Evolutionary conservation across 2,888 invertebrate species (phyloP), one percentile per base, ranked within the genome.

Genomic region (Hyppa rectilinea): DNA sequence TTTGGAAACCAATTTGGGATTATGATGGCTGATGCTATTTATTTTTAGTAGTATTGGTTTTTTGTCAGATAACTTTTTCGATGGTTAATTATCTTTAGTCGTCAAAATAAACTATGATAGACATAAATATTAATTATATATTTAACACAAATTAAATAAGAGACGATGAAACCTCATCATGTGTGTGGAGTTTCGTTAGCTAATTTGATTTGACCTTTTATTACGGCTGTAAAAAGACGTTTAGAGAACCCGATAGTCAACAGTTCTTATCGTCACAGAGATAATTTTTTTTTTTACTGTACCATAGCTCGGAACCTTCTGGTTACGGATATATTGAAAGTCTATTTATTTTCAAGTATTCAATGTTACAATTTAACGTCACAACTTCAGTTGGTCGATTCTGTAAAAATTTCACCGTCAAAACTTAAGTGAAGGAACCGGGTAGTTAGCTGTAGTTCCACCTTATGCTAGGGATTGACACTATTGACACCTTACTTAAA

Each of bases 1-100:
- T 92, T 92, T 90, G 90, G 88, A 89, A 91, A 91, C 89, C 92
- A 92, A 92, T 92, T 91, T 89, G 77, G 90, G 90, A 92, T 93
- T 92, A 92, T 87, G 88, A 89, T 86, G 87, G 85, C 78, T 83
- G 86, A 83, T 65, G 87, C 85, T 85, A 87, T 90, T 87, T 87
- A 89, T 89, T 89, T 87, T 82, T 66, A 59, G 77, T 76, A 38
- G 63, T 64, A 81, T 63, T 81, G 63, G 23, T 63, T 56, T 29
- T 56, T 29, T 77, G 23, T 23, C 10, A 63, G 55, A 78, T 71
- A 67, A 26, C 1, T 55, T 62, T 64, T 55, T 12, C 23, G 0
- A 49, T 71, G 62, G 66, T 77, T 71, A 66, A 71, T 66, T 10
- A 40, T 23, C 12, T 38, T 10, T 29, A 7, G 14, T 45, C 5